Conservation (phyloP, 2,113 vertebrate species). For the Heterotis niloticus region DNA sequence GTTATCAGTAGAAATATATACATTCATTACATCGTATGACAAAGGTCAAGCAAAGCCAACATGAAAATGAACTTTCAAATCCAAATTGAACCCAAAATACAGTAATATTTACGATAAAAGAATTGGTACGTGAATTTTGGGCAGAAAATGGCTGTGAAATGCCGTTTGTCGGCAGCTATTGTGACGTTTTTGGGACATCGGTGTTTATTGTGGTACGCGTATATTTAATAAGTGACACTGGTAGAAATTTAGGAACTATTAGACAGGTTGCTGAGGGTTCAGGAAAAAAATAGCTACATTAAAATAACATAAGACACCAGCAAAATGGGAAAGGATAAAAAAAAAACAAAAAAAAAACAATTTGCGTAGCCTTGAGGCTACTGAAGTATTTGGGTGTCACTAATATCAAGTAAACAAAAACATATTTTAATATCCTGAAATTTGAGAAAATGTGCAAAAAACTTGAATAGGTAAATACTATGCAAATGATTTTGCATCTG, state of each 20-base stretch:
- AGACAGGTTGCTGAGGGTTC: too few species aligned
- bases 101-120: too few species aligned
- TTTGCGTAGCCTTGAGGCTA: too few species aligned
- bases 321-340: background rate
- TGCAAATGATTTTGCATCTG: conserved; percentile 1
- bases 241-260: too few species aligned
- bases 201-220: too few species aligned
- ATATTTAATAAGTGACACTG: too few species aligned
- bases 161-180: too few species aligned
- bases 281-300: background rate
- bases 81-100: conserved; percentile 39
- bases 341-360: background rate
- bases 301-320: background rate
- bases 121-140: too few species aligned
- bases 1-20: conserved; percentile 58
- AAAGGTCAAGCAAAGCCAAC: conserved; percentile 62
- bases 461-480: conserved; percentile 9
- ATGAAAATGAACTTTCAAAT: conserved; percentile 62
- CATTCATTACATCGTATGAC: conserved; percentile 61
- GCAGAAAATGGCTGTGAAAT: too few species aligned
- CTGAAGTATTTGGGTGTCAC: background rate
- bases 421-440: conserved; percentile 15
- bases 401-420: background rate
- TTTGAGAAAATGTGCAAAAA: conserved; percentile 25
- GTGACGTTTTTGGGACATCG: too few species aligned